These are phyloP conservation scores for Bombycilla garrulus DNA, from an alignment of 2,113 vertebrate genomes.

Conservation along the genomic window DNA sequence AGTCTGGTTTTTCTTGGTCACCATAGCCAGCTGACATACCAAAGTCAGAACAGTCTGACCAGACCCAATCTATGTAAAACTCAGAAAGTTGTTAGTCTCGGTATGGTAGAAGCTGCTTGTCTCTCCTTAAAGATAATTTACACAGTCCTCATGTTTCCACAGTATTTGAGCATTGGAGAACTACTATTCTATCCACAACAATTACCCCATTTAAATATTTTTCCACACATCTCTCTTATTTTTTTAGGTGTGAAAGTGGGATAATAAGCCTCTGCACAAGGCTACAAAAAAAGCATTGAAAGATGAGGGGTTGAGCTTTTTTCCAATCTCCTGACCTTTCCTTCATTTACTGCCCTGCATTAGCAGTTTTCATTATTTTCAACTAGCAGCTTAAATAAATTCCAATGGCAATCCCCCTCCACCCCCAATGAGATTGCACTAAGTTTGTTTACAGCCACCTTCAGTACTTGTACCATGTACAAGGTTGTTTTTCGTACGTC, in stretches of 20 bases:
- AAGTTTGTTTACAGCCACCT: background rate
- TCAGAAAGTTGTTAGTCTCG: background rate
- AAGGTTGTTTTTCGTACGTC: background rate
- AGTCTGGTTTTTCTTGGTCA: background rate
- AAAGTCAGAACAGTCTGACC: background rate
- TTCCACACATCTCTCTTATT: background rate
- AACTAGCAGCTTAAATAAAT: background rate
- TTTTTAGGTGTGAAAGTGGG: background rate
- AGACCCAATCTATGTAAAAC: background rate
- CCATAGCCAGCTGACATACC: background rate
- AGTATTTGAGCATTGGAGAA: background rate
- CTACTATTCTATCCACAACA: background rate
- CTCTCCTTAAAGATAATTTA: background rate
- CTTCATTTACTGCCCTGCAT: background rate
- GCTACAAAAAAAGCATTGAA: background rate
- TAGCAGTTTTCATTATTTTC: background rate
- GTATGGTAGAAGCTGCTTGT: background rate
- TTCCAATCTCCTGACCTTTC: background rate
- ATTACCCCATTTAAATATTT: background rate
- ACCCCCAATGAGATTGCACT: background rate
- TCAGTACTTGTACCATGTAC: background rate
- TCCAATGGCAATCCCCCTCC: background rate
- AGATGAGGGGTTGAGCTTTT: background rate
- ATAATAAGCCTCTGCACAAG: background rate
- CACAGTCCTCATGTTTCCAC: background rate